These are phyloP conservation scores for Falco berigora DNA, from an alignment of 2,797 vertebrate species.

Conservation along the genomic window DNA sequence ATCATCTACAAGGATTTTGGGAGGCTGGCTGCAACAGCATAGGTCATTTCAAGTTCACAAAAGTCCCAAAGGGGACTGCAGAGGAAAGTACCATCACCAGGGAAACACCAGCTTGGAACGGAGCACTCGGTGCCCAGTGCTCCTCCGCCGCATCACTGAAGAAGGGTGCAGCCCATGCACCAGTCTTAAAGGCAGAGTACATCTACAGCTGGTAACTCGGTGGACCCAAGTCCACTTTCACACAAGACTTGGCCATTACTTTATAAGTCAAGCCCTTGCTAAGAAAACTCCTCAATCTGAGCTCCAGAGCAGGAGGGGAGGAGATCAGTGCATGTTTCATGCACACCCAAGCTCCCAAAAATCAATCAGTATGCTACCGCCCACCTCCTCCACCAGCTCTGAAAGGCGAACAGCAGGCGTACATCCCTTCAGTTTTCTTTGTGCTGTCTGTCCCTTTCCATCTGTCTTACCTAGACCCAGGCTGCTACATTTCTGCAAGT, in stretches of 20 bases:
- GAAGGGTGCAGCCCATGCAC: background rate
- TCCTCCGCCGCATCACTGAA: background rate
- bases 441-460: background rate
- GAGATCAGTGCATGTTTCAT: background rate
- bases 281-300: background rate
- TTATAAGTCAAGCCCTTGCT: background rate
- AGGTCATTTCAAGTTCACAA: background rate
- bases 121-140: background rate
- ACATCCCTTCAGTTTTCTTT: background rate
- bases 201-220: background rate
- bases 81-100: background rate
- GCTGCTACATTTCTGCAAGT: background rate
- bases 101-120: background rate
- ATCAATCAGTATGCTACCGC: accelerated
- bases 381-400: background rate
- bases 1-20: background rate
- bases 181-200: background rate
- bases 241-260: background rate
- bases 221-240: background rate
- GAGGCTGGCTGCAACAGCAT: background rate
- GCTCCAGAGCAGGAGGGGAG: background rate
- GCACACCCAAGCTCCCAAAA: background rate
- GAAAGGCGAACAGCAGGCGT: background rate
- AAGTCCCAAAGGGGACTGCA: background rate
- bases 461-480: background rate